Evolutionary conservation across 1,140 invertebrate genomes (phyloP).

Genomic region (Caenorhabditis remanei): DNA sequence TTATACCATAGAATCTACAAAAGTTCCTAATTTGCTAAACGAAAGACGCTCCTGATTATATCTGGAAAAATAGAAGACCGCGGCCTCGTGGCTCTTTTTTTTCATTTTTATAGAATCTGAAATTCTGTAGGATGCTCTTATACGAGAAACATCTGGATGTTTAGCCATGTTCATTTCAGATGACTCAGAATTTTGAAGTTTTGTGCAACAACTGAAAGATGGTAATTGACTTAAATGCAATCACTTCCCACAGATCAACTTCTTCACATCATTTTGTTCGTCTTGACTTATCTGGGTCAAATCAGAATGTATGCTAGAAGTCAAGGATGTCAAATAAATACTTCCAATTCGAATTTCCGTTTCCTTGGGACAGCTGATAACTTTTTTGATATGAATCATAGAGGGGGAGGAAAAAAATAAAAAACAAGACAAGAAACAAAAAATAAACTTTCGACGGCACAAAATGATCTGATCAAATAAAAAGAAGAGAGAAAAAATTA

Average conservation of each 20-base stretch:
- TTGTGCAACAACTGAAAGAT: no score
- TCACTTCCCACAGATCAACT: no score
- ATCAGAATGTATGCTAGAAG: not conserved
- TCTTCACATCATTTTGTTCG: not conserved
- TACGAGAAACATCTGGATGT: no score
- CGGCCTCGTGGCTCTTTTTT: no score
- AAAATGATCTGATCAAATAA: not conserved
- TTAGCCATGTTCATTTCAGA: no score
- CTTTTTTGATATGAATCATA: not conserved
- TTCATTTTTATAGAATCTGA: no score
- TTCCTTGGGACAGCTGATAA: not conserved
- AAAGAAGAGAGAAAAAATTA: not conserved
- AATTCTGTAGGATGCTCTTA: no score
- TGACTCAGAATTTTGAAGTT: no score
- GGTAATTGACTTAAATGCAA: no score
- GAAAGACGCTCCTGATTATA: no score
- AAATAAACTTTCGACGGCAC: not conserved
- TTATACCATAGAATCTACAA: not conserved
- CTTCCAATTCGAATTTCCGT: constrained; percentile 13
- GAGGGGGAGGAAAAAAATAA: not conserved
- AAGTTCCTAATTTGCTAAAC: no score
- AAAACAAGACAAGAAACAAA: not conserved
- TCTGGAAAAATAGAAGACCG: no score
- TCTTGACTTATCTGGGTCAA: not conserved
- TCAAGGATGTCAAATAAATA: not conserved